These are phyloP conservation scores for Conus betulinus DNA, from an alignment of 1,140 invertebrate species.

Conservation along the genomic window DNA sequence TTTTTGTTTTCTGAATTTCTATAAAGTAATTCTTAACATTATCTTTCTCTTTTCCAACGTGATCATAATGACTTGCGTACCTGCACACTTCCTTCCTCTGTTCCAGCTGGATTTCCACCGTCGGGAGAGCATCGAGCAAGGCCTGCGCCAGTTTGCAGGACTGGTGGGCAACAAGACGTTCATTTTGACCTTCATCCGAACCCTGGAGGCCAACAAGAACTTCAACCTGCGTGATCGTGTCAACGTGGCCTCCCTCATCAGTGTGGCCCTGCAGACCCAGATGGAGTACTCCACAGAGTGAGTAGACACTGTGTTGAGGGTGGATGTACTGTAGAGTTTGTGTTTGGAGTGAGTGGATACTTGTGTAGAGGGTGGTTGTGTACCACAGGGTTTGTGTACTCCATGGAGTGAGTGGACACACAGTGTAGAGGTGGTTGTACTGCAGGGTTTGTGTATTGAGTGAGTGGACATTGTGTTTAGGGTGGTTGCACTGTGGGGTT, in stretches of 20 bases:
- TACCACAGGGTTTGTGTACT: too few species aligned
- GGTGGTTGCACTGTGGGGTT: too few species aligned
- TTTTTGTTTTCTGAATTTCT: too few species aligned
- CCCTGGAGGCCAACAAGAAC: conserved; percentile 96
- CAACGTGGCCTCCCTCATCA: conserved; percentile 98
- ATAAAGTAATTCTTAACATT: too few species aligned
- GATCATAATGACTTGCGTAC: background rate
- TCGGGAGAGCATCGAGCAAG: conserved; percentile 93
- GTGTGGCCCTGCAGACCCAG: conserved; percentile 98
- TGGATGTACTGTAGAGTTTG: too few species aligned
- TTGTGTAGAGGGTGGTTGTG: too few species aligned
- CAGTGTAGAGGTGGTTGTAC: too few species aligned
- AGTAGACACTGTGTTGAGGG: conserved; percentile 43
- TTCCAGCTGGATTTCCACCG: conserved; percentile 89
- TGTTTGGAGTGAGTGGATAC: too few species aligned
- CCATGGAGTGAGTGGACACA: too few species aligned
- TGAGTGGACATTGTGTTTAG: too few species aligned
- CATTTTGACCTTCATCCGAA: conserved; percentile 96
- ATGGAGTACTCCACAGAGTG: conserved; percentile 99
- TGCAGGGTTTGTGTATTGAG: too few species aligned
- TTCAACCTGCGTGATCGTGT: conserved; percentile 95
- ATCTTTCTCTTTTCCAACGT: too few species aligned
- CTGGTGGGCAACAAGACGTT: conserved; percentile 99
- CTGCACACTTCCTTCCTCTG: conserved; percentile 43
- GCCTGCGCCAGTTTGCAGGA: conserved; percentile 94